These are phyloP conservation scores for Tipula vernalis DNA, from an alignment of 2,888 invertebrate species.

Conservation along the genomic window DNA sequence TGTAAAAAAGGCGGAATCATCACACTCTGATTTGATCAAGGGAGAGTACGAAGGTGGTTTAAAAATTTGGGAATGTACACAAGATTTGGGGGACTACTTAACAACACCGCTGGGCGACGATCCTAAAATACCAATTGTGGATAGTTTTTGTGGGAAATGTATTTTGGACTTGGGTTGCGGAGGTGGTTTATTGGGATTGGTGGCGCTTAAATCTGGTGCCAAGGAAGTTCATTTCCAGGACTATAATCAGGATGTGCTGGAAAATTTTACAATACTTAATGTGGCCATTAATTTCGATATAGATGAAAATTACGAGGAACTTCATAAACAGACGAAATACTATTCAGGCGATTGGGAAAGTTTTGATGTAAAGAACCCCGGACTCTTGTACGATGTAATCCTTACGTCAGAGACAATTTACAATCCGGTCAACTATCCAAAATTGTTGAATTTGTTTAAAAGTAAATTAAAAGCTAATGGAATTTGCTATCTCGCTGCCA, in stretches of 20 bases:
- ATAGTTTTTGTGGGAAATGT: constrained; percentile 35
- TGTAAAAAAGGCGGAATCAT: constrained; percentile 40
- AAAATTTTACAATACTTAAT: constrained; percentile 71
- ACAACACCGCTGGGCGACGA: constrained; percentile 22
- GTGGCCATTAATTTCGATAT: constrained; percentile 47
- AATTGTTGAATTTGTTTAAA: constrained; percentile 57
- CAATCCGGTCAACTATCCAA: constrained; percentile 63
- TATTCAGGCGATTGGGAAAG: constrained; percentile 63
- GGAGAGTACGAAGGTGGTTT: constrained; percentile 82
- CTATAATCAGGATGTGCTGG: constrained; percentile 79
- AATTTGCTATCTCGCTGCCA: constrained; percentile 65
- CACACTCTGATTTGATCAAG: constrained; percentile 60
- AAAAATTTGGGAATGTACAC: constrained; percentile 92
- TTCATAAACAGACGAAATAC: not conserved
- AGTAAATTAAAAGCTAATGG: constrained; percentile 45
- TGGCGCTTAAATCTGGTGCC: constrained; percentile 53
- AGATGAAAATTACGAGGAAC: constrained; percentile 19
- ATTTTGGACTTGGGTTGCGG: constrained; percentile 91
- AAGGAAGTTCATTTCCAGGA: constrained; percentile 76
- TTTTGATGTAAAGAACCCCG: constrained; percentile 37
- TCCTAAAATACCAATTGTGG: constrained; percentile 31
- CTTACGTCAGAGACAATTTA: constrained; percentile 91
- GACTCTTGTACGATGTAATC: constrained; percentile 64
- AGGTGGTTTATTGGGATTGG: constrained; percentile 75
- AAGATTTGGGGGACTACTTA: constrained; percentile 62